Percentiles rank a stretch among this genome's conserved stretches.
Conservation (phyloP, 1,140 invertebrate genomes). For the Cherax destructor region DNA sequence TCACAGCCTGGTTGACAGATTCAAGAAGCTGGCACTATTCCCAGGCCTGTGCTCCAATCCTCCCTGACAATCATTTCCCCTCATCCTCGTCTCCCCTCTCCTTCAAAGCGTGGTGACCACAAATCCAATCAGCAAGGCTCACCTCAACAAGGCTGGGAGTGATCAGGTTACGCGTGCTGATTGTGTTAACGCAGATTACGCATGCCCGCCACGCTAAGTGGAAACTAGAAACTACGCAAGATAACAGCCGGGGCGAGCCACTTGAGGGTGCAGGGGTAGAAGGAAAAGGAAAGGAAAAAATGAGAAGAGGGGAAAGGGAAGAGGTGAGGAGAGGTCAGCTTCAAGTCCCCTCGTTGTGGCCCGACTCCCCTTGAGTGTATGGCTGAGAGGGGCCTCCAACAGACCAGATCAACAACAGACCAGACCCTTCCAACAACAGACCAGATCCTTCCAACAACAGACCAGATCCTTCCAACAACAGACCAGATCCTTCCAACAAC, state of each 20-base stretch:
- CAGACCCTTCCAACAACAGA: no score
- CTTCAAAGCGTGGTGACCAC: not conserved
- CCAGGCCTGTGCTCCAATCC: not conserved
- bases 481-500: no score
- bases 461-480: no score
- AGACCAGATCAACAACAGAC: no score
- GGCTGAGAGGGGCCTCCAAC: no score
- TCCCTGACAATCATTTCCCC: not conserved
- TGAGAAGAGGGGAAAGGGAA: not conserved
- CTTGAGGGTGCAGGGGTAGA: not conserved
- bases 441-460: no score
- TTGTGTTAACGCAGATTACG: not conserved
- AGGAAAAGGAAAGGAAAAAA: not conserved
- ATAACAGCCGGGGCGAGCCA: not conserved
- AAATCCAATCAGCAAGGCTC: conserved; percentile 3
- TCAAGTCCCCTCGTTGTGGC: no score
- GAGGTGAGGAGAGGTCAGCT: not conserved
- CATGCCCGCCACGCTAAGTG: not conserved
- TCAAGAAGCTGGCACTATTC: no score
- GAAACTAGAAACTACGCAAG: not conserved
- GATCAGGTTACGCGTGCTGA: not conserved
- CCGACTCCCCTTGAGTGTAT: no score
- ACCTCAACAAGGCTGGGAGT: not conserved
- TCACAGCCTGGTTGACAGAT: no score
- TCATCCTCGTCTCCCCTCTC: not conserved